Conservation (phyloP, 2,888 invertebrate species). For the Nasonia oneida region DNA sequence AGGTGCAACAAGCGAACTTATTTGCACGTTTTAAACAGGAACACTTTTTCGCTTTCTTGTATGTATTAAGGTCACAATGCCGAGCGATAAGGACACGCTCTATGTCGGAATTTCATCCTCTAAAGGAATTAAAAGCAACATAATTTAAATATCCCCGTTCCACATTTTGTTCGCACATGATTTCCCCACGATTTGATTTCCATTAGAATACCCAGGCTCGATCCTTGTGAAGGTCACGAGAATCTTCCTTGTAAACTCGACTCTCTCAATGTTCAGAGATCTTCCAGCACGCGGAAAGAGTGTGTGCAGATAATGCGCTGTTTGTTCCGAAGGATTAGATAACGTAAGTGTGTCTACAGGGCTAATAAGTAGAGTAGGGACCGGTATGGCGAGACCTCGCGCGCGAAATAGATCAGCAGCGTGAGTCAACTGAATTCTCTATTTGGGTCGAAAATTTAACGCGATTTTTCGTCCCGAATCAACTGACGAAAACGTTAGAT, state of each 20-base stretch:
- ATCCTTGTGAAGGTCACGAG: background rate
- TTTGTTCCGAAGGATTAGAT: background rate
- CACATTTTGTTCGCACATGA: slow-evolving; percentile 11
- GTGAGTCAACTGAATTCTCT: background rate
- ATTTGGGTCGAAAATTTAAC: background rate
- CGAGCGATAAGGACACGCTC: background rate
- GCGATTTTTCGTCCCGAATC: background rate
- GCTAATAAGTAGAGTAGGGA: slow-evolving; percentile 34
- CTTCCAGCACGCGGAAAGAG: background rate
- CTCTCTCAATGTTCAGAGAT: background rate
- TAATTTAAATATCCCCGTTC: background rate
- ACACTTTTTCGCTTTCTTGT: background rate
- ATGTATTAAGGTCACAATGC: slow-evolving; percentile 5
- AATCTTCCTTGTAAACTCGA: background rate
- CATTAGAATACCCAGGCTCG: background rate
- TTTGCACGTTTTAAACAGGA: background rate
- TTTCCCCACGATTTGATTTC: background rate
- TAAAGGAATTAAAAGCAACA: background rate
- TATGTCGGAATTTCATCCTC: background rate
- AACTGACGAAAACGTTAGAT: background rate
- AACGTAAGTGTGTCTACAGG: background rate
- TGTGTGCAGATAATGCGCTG: background rate
- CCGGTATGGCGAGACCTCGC: slow-evolving; percentile 52
- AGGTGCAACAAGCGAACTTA: background rate
- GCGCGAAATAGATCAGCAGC: slow-evolving; percentile 19